A percentile compares a stretch with the other conserved stretches of the same genome.
Conservation (phyloP, 2,797 vertebrate species). For the Pseudopleuronectes americanus region DNA sequence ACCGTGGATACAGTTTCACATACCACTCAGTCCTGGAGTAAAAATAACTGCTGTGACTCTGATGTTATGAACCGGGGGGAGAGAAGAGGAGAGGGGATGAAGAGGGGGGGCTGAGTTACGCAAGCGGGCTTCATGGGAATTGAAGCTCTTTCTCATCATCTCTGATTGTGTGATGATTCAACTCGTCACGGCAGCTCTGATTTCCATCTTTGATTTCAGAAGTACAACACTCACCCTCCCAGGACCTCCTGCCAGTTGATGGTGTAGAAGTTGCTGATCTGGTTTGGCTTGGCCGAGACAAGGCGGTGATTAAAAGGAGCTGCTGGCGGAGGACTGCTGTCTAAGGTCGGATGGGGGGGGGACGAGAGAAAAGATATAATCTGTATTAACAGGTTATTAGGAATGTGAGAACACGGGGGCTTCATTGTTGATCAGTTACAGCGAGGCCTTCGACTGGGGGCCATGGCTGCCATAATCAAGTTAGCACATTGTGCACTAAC, state of each 20-base stretch:
- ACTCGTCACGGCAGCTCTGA: slow-evolving; percentile 7
- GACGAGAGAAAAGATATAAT: slow-evolving; percentile 32
- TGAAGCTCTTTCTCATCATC: slow-evolving; percentile 45
- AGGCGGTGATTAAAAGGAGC: slow-evolving; percentile 95
- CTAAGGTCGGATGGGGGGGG: slow-evolving; percentile 72
- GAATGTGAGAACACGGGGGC: slow-evolving; percentile 57
- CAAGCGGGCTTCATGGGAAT: slow-evolving; percentile 60
- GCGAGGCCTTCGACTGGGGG: slow-evolving; percentile 5
- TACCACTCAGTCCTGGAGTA: slow-evolving; percentile 74
- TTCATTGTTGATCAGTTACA: slow-evolving; percentile 32
- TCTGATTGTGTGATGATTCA: slow-evolving; percentile 53
- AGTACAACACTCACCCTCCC: slow-evolving; percentile 82
- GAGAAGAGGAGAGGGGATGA: slow-evolving; percentile 13
- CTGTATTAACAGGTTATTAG: slow-evolving; percentile 73
- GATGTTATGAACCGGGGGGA: slow-evolving; percentile 77
- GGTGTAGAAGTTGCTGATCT: slow-evolving; percentile 91
- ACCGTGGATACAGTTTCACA: slow-evolving; percentile 82
- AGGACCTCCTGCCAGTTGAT: slow-evolving; percentile 91
- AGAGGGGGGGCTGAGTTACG: slow-evolving; percentile 38
- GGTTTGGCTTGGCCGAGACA: slow-evolving; percentile 91
- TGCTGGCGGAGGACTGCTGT: slow-evolving; percentile 81
- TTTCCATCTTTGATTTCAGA: slow-evolving; percentile 2
- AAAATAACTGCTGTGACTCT: slow-evolving; percentile 85
- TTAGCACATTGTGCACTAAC: slow-evolving; percentile 43
- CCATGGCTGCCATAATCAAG: slow-evolving; percentile 37